phyloP scores from a whole-genome alignment of 2,888 invertebrate genomes.

The Caenorhabditis sulstoni region DNA sequence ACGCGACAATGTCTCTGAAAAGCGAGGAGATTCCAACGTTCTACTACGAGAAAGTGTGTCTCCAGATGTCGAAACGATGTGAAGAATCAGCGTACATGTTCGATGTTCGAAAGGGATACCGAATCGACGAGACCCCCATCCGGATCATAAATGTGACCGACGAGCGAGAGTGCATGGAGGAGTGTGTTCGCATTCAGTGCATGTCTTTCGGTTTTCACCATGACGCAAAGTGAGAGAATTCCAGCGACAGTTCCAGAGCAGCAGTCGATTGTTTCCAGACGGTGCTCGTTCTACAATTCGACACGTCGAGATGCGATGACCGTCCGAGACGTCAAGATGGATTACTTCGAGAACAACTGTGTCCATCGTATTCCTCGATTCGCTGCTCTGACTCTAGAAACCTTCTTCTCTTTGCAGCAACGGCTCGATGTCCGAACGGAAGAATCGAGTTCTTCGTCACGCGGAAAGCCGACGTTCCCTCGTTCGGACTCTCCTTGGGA shows the following conservation, averaged over 20 bases:
- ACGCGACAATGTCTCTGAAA: conserved; percentile 44
- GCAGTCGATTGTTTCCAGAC: conserved; percentile 42
- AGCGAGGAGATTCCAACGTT: conserved; percentile 52
- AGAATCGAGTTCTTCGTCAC: conserved; percentile 75
- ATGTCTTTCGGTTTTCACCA: conserved; percentile 62
- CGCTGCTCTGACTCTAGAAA: too few relatives aligned
- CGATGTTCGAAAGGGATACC: conserved; percentile 58
- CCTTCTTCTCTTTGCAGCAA: conserved; percentile 52
- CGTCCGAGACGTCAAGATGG: conserved; percentile 74
- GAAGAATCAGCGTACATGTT: conserved; percentile 64
- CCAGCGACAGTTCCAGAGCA: background rate
- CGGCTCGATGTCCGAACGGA: conserved; percentile 47
- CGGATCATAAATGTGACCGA: conserved; percentile 41
- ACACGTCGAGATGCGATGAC: conserved; percentile 69
- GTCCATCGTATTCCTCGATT: conserved; percentile 81
- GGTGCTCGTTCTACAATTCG: conserved; percentile 82
- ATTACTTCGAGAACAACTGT: conserved; percentile 84
- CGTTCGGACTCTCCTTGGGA: conserved; percentile 66
- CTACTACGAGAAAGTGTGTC: conserved; percentile 66
- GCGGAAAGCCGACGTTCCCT: conserved; percentile 69
- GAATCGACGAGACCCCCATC: conserved; percentile 53
- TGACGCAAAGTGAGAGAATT: conserved; percentile 41
- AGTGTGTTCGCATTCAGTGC: conserved; percentile 61
- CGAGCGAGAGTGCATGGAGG: conserved; percentile 61
- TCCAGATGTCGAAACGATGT: conserved; percentile 55